Evolutionary conservation across 2,888 invertebrate species (phyloP), one percentile per base, ranked within the genome.

Genomic region (Stratiomys singularior): DNA sequence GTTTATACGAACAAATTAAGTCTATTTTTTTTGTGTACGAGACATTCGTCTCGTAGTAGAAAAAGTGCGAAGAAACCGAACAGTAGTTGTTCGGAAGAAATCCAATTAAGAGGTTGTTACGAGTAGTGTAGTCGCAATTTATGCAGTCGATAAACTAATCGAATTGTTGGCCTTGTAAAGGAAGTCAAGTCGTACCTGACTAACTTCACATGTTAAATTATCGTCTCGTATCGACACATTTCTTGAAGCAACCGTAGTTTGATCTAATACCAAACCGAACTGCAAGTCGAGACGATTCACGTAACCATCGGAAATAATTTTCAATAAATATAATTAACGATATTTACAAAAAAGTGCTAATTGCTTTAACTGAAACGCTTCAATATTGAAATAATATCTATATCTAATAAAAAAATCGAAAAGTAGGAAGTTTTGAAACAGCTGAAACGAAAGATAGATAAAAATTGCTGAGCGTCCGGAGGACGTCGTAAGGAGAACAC

Each of bases 141-240:
- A 52, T 52, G 52, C 4, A 13, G 52, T 52, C 52, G n/a, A 52
- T 18, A 21, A 69, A 69, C 69, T 69, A 69, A 69, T 46, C 37
- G 37, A 58, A 21, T 23, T 25, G 58, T 25, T 74, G 37, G 37
- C 60, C 28, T 74, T 60, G 30, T 74, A 74, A 60, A n/a, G 30
- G 13, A 37, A 74, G 15, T 15, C 1, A 23, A 69, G 56, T 58
- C 58, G 58, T 18, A 74, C 18, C 58, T 69, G 78, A 78, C 76
- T 63, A 79, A 47, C 81, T 81, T 84, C 85, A 86, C 84, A 96
- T 96, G 96, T 94, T 96, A 91, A 95, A 94, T 89, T 93, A 96
- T 93, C 93, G 95, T 90, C 91, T 96, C 86, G 95, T 96, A 82
- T 95, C 96, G 87, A 96, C 95, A 87, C 96, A 96, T 89, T 96